Base-by-base conservation (phyloP, 2,113 vertebrate species). In the Seriola dumerili region DNA sequence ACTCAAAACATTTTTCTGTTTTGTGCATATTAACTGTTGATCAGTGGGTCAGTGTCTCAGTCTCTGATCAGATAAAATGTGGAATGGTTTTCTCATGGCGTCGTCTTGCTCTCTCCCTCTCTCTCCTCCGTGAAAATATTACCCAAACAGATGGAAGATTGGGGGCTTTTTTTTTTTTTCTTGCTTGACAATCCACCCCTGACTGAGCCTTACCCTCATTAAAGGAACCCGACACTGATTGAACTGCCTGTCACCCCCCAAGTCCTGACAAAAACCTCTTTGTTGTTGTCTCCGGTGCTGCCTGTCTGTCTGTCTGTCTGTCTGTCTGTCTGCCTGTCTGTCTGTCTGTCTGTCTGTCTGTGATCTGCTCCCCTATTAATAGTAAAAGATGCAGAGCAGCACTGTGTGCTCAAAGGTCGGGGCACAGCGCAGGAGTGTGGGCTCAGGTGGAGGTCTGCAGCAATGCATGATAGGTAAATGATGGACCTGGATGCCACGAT, bases 201-300 rank as follows among this genome's bases (percentile, higher is more conserved):
- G 63, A 74, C 68, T 77, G 76, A 83, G 80, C 64, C 42, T 38
- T 55, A 70, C 54, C 68, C 84, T 89, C 77, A 86, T 84, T 86
- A 81, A 80, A 81, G 77, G 77, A 78, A 84, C 78, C 58, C 32
- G 29, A 81, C 72, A 57, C 85, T 81, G 85, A 85, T 78, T 78
- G 77, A 85, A 70, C 48, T 16, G 23, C 62, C 46, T 21, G 54
- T 65, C 38, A 40, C 11, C 74, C 58, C 59, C 63, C 40, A 77
- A 54, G 67, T 64, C 70, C 63, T 59, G 52, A 87, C 83, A 84
- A 67, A 83, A 78, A 64, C 59, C 59, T 90, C 83, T 88, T 78
- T 85, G 80, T 85, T 80, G 46, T 76, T 25, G 3, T 83, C 54
- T 21, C 55, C 17, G 5, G 16, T 69, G 63, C 46, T 75, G 64